phyloP scores from a whole-genome alignment of 2,888 invertebrate genomes.

The Stenurella melanura region DNA sequence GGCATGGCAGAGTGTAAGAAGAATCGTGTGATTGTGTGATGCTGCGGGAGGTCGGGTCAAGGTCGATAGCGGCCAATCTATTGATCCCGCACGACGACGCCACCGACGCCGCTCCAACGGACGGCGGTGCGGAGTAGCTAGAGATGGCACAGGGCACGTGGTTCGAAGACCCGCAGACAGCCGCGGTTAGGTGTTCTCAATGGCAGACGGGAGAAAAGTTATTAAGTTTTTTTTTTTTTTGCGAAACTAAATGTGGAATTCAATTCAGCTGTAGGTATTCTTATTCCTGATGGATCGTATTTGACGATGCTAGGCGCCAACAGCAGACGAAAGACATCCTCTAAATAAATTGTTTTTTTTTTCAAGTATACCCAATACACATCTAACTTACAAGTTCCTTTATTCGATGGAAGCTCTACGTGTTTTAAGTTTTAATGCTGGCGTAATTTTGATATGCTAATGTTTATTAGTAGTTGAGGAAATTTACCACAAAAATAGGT shows the following conservation, averaged over 20 bases:
- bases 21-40: conserved; percentile 55
- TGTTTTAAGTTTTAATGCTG: too few relatives aligned
- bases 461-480: too few relatives aligned
- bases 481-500: too few relatives aligned
- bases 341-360: neutral
- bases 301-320: neutral
- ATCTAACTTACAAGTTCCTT: too few relatives aligned
- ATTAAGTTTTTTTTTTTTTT: neutral
- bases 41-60: conserved; percentile 71
- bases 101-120: conserved; percentile 48
- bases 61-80: conserved; percentile 69
- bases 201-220: neutral
- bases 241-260: neutral
- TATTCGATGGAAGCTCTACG: too few relatives aligned
- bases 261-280: neutral
- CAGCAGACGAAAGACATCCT: neutral
- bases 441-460: too few relatives aligned
- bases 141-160: conserved; percentile 31
- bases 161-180: conserved; percentile 15
- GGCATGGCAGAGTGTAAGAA: conserved; percentile 20
- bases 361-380: too few relatives aligned
- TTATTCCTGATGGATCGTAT: neutral
- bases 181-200: conserved; percentile 5
- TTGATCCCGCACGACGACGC: conserved; percentile 67
- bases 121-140: conserved; percentile 29